Conservation (phyloP, 2,113 vertebrate genomes). For the Chinchilla lanigera region DNA sequence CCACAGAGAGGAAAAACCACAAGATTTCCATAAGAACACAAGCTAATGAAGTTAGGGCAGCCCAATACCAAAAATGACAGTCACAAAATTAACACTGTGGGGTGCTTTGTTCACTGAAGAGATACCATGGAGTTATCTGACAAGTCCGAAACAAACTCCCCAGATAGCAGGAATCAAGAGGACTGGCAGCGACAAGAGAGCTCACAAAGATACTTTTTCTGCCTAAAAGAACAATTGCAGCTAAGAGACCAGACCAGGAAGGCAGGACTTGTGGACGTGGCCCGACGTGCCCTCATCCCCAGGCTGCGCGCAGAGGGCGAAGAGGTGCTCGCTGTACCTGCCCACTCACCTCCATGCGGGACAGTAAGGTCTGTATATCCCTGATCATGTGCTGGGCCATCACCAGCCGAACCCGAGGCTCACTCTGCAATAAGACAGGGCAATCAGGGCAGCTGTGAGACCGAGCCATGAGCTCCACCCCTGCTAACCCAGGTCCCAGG, state of each 20-base stretch:
- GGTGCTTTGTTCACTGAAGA: neutral
- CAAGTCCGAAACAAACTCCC: conserved; percentile 44
- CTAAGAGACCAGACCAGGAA: conserved; percentile 19
- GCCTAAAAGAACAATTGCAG: neutral
- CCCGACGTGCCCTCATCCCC: neutral
- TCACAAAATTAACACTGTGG: neutral
- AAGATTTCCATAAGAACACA: neutral
- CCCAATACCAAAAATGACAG: neutral
- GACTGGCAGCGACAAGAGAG: neutral
- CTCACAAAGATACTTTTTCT: conserved; percentile 50
- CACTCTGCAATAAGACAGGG: conserved; percentile 85
- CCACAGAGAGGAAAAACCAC: neutral
- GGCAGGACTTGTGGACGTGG: neutral
- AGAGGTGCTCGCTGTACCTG: neutral
- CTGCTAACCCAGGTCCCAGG: conserved; percentile 37
- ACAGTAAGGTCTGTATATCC: conserved; percentile 90
- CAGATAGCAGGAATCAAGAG: neutral
- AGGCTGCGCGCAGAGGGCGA: neutral
- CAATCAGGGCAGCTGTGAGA: neutral
- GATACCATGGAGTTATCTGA: neutral
- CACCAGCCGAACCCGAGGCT: conserved; percentile 92
- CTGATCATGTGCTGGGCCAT: conserved; percentile 94
- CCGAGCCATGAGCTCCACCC: neutral
- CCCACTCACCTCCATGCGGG: conserved; percentile 91
- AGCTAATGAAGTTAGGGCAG: neutral